Base-by-base conservation (phyloP, 2,888 invertebrate species). In the Auanema sp. region DNA sequence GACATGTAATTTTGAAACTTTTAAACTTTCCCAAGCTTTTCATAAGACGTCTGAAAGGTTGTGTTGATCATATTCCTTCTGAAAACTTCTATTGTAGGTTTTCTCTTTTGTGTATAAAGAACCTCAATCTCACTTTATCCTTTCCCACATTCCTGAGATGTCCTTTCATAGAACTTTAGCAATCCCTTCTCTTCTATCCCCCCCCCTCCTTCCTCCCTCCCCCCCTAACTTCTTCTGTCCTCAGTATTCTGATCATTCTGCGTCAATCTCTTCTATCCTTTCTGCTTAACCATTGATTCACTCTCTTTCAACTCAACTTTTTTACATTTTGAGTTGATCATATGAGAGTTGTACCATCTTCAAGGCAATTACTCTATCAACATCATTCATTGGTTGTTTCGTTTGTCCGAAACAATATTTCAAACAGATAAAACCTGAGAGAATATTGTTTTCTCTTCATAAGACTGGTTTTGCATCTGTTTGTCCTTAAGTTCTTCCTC, bases 101-200 rank as follows among this genome's bases (percentile, higher is more conserved):
- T 47, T 8, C 21, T 47, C 21, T 47, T 16, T 47, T 47, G 47
- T 52, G 53, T 52, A 23, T 5, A 23, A 25, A 52, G 53, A 52
- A 25, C 25, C 24, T 21, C 47, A 18, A 18, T 21, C 21, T 47
- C 21, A 5, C 47, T 21, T 47, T 25, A 24, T 52, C 53, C 21
- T 52, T 52, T 52, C 24, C 53, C 21, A 24, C 21, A 25, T n/a
- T 18, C 16, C 11, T 23, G 18, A 14, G 25, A 16, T 52, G 24
- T 11, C 53, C 49, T 47, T 47, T 21, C 21, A 16, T 21, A 16
- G 49, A 47, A 16, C 49, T 47, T 47, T 21, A n/a, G n/a, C 49
- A 16, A 16, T 47, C 49, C 49, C n/a, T 16, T 14, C 52, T 14
- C 24, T 16, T n/a, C 52, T 8, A 10, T 21, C 52, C 11, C 25